Evolutionary conservation across 2,888 invertebrate species (phyloP).

Genomic region (Stegana nigrithorax): DNA sequence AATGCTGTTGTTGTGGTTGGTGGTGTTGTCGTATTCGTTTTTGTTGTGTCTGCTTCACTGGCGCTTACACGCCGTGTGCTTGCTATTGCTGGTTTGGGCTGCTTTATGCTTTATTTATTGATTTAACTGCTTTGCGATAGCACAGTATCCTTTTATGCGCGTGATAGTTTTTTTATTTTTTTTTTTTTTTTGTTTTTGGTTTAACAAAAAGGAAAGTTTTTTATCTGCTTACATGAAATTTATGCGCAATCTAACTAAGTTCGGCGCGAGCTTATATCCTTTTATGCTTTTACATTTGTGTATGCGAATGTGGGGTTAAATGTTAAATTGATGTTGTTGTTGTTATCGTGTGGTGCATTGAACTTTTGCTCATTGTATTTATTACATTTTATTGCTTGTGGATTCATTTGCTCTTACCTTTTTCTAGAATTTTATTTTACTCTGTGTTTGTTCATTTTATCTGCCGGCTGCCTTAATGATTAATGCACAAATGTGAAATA

Average conservation of each 20-base stretch:
- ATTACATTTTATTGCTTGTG: slow-evolving; percentile 58
- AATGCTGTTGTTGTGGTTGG: slow-evolving; percentile 26
- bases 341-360: slow-evolving; percentile 11
- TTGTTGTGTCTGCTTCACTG: neutral
- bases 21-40: too few species aligned
- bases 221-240: slow-evolving; percentile 50
- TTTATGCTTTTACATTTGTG: neutral
- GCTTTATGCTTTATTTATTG: slow-evolving; percentile 60
- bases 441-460: slow-evolving; percentile 1
- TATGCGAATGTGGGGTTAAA: neutral
- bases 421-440: neutral
- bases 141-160: slow-evolving; percentile 29
- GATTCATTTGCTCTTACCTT: slow-evolving; percentile 40
- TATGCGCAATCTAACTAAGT: slow-evolving; percentile 44
- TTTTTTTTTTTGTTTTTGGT: slow-evolving; percentile 33
- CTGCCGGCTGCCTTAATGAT: neutral
- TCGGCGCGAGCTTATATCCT: slow-evolving; percentile 7
- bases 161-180: slow-evolving; percentile 24
- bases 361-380: slow-evolving; percentile 26
- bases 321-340: slow-evolving; percentile 10
- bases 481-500: slow-evolving; percentile 39
- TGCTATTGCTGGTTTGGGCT: slow-evolving; percentile 21
- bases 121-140: slow-evolving; percentile 59
- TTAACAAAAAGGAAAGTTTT: slow-evolving; percentile 19
- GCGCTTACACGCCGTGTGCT: too few species aligned